Conservation (phyloP, 2,797 vertebrate species). For the Threskiornis aethiopicus region DNA sequence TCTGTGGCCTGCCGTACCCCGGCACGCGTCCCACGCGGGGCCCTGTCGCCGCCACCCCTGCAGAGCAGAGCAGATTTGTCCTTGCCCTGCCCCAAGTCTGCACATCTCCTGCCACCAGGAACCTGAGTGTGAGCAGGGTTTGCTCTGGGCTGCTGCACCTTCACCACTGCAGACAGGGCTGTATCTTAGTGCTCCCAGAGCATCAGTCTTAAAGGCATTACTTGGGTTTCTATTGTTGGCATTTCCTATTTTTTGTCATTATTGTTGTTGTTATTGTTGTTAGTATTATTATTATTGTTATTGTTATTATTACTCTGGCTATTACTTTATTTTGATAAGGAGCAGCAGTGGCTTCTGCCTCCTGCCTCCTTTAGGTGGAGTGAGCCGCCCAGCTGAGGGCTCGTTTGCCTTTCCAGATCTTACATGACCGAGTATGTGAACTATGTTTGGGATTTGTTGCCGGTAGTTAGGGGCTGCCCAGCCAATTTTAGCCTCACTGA, state of each 20-base stretch:
- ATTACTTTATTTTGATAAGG: not conserved
- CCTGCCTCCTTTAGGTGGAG: constrained; percentile 46
- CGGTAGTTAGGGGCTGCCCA: not conserved
- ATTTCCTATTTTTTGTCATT: not conserved
- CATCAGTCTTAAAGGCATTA: not conserved
- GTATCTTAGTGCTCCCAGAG: fast-evolving
- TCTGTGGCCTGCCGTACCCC: not conserved
- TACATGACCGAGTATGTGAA: not conserved
- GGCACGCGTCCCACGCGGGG: not conserved
- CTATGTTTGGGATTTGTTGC: not conserved
- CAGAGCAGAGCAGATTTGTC: not conserved
- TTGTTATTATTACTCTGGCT: not conserved
- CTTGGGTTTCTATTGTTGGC: not conserved
- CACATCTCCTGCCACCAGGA: not conserved
- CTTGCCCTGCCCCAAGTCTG: not conserved
- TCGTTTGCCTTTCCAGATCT: not conserved
- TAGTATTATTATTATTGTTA: not conserved
- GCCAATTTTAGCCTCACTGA: not conserved
- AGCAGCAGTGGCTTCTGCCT: not conserved
- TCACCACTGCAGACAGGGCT: fast-evolving
- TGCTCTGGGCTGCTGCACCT: not conserved
- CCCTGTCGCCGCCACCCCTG: not conserved
- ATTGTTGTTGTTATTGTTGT: not conserved
- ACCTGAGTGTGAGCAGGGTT: fast-evolving
- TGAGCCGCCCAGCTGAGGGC: not conserved